Percentiles rank a stretch among this genome's conserved stretches.
These are phyloP conservation scores for Cetonia aurata DNA, from an alignment of 2,888 invertebrate genomes.

Conservation along the genomic window DNA sequence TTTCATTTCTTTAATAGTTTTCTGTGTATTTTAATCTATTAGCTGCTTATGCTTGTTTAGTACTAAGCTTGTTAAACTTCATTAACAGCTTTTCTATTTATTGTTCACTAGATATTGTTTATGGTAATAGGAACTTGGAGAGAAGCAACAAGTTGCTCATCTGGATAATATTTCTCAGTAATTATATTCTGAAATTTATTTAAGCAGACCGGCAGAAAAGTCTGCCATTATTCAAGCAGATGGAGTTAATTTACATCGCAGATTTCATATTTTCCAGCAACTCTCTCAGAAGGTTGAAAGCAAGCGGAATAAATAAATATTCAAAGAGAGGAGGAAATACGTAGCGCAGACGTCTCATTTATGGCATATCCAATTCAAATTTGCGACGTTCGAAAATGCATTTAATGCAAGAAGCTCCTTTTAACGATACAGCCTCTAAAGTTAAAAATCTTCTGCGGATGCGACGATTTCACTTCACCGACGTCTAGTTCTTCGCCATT, in stretches of 20 bases:
- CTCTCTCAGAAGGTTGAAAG: slow-evolving; percentile 6
- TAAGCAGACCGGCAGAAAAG: not conserved
- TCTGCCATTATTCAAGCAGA: slow-evolving; percentile 18
- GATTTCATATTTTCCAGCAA: slow-evolving; percentile 16
- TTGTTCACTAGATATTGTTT: too few relatives aligned
- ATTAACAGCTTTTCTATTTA: too few relatives aligned
- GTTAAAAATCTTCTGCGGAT: slow-evolving; percentile 39
- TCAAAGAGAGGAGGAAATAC: slow-evolving; percentile 20
- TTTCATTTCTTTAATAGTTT: too few relatives aligned
- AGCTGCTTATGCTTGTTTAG: too few relatives aligned
- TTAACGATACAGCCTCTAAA: slow-evolving; percentile 27
- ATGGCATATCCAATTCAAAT: slow-evolving; percentile 37
- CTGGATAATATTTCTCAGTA: not conserved
- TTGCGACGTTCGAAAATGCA: slow-evolving; percentile 33
- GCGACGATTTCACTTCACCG: slow-evolving; percentile 1
- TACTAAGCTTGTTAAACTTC: too few relatives aligned
- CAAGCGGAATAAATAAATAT: slow-evolving; percentile 38
- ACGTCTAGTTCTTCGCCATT: slow-evolving; percentile 48
- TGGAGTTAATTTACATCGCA: slow-evolving; percentile 23
- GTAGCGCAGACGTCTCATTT: slow-evolving; percentile 31
- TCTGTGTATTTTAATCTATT: too few relatives aligned
- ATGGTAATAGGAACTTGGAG: too few relatives aligned
- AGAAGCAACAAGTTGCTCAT: too few relatives aligned
- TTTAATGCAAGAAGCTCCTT: slow-evolving; percentile 36
- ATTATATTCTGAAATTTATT: slow-evolving; percentile 8